phyloP scores from a whole-genome alignment of 2,888 invertebrate genomes.

The Drosophila ochracea region DNA sequence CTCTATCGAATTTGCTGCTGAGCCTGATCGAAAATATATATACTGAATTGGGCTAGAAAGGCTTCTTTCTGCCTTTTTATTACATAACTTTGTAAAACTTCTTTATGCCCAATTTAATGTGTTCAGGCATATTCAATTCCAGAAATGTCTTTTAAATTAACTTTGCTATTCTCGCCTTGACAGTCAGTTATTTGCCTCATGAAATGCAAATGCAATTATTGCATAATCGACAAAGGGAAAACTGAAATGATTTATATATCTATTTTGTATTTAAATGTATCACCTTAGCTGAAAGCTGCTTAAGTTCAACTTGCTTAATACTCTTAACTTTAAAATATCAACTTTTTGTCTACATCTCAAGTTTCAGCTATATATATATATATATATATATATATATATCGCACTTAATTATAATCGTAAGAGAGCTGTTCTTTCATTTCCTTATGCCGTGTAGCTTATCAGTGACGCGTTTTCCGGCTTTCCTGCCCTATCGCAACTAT shows the following conservation, averaged over 20 bases:
- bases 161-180: not conserved
- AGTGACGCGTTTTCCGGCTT: slow-evolving; percentile 30
- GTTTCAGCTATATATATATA: not conserved
- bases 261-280: not conserved
- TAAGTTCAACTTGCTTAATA: not conserved
- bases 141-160: not conserved
- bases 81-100: not conserved
- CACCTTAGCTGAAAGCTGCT: not conserved
- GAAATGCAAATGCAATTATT: not conserved
- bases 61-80: not conserved
- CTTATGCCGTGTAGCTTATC: slow-evolving; percentile 49
- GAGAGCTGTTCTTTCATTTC: slow-evolving; percentile 35
- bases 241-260: not conserved
- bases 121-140: not conserved
- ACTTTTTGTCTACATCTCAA: not conserved
- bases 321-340: not conserved
- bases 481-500: slow-evolving; percentile 27
- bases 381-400: not conserved
- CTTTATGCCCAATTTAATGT: not conserved
- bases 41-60: not conserved
- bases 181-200: not conserved
- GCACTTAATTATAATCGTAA: not conserved
- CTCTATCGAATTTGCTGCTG: not conserved
- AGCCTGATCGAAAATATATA: not conserved
- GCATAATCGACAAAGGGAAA: not conserved